phyloP scores from a whole-genome alignment of 2,888 invertebrate species.

The Cactoblastis cactorum region DNA sequence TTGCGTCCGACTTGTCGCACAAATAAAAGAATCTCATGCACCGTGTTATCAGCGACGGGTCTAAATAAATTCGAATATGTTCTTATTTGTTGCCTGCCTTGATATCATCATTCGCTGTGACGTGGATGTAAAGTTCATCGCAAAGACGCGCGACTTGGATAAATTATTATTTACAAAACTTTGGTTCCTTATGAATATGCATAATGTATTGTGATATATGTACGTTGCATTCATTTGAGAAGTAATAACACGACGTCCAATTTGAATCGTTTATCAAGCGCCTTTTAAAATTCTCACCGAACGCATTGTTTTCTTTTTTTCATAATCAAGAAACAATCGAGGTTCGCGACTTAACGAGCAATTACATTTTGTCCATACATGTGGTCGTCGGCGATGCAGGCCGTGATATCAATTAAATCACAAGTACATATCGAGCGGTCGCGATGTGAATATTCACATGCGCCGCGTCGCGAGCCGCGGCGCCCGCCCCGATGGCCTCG shows the following conservation, averaged over 20 bases:
- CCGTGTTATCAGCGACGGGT: conserved; percentile 67
- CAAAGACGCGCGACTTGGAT: conserved; percentile 19
- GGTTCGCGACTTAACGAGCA: conserved; percentile 70
- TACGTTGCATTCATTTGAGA: conserved; percentile 26
- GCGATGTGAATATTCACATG: conserved; percentile 70
- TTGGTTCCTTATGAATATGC: conserved; percentile 25
- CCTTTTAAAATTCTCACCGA: conserved; percentile 45
- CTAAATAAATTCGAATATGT: conserved; percentile 70
- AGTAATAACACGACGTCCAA: conserved; percentile 31
- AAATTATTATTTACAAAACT: conserved; percentile 19
- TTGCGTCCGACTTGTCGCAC: conserved; percentile 63
- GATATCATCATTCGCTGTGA: conserved; percentile 62
- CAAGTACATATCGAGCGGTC: conserved; percentile 39
- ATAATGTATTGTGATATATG: conserved; percentile 22
- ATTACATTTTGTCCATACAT: conserved; percentile 66
- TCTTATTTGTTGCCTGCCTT: conserved; percentile 59
- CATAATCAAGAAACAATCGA: conserved; percentile 71
- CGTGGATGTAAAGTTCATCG: conserved; percentile 19
- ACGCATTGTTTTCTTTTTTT: conserved; percentile 50
- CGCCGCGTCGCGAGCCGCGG: conserved; percentile 32
- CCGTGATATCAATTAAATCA: conserved; percentile 66
- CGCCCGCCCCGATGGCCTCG: conserved; percentile 37
- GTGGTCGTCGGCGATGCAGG: conserved; percentile 43
- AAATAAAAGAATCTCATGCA: conserved; percentile 66
- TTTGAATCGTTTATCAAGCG: conserved; percentile 41